phyloP scores from a whole-genome alignment of 1,140 invertebrate species.

The Heliothis subflexa region DNA sequence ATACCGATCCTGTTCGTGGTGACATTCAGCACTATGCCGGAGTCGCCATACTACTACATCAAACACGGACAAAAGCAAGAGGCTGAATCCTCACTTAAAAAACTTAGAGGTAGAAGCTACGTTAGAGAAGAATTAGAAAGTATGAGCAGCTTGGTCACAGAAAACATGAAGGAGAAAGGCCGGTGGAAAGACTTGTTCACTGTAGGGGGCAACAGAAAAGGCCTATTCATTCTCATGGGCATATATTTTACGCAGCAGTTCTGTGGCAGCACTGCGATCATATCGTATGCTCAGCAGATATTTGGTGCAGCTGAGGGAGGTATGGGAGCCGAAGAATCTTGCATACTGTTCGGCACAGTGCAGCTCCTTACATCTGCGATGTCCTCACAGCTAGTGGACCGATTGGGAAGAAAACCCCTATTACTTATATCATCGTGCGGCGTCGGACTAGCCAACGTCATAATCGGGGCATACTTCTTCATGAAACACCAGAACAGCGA shows the following conservation, averaged over 20 bases:
- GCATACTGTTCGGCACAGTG: constrained; percentile 89
- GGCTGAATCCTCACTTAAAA: constrained; percentile 88
- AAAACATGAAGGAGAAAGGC: constrained; percentile 86
- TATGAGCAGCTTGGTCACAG: constrained; percentile 87
- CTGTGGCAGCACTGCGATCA: constrained; percentile 91
- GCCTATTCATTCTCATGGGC: constrained; percentile 88
- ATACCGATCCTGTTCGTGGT: constrained; percentile 88
- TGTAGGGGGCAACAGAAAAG: constrained; percentile 88
- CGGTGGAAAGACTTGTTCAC: constrained; percentile 87
- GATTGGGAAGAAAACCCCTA: constrained; percentile 89
- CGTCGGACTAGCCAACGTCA: constrained; percentile 85
- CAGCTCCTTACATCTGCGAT: constrained; percentile 89
- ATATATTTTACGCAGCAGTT: constrained; percentile 92
- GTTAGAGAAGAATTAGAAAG: constrained; percentile 88
- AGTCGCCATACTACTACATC: constrained; percentile 91
- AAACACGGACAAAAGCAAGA: constrained; percentile 87
- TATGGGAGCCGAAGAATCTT: constrained; percentile 83
- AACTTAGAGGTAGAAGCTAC: constrained; percentile 87
- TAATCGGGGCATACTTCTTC: constrained; percentile 89
- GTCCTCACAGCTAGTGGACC: constrained; percentile 90
- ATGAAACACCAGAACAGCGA: constrained; percentile 80
- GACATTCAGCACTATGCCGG: constrained; percentile 90
- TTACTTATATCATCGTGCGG: constrained; percentile 88
- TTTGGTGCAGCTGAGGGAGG: constrained; percentile 87
- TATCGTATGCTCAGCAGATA: constrained; percentile 92